Base-by-base conservation (phyloP, 2,888 invertebrate genomes). In the Eupithecia exiguata region DNA sequence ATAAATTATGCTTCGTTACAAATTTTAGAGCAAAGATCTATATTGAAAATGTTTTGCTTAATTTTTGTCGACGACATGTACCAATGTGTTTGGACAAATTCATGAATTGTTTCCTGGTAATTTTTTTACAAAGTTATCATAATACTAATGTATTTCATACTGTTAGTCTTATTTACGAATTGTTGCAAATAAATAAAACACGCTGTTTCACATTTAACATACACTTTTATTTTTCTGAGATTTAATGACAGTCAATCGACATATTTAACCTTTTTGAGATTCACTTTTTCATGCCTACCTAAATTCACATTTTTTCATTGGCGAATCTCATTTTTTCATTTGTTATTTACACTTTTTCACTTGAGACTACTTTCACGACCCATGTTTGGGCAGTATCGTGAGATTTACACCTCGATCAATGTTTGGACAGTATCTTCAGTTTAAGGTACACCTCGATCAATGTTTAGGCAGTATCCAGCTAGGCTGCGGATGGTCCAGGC, bases 391-490 rank as follows among this genome's bases (percentile, higher is more conserved):
- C 49, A 53, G 49, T 21, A 53, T 49, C 9, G 18, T 46, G 46
- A 12, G 18, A 18, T 18, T 46, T 46, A 46, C 46, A 46, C 5
- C 46, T 46, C 46, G 6, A 46, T 49, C 49, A 49, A 46, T 46
- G 46, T 49, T n/a, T n/a, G n/a, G n/a, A n/a, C n/a, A n/a, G n/a
- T n/a, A n/a, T n/a, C n/a, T n/a, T n/a, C n/a, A n/a, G n/a, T n/a
- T n/a, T n/a, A n/a, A n/a, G n/a, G n/a, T n/a, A n/a, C n/a, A n/a
- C n/a, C n/a, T n/a, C n/a, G n/a, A n/a, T 49, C 46, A 49, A 49
- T 49, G 49, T 53, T 53, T 93, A 2, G 93, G 93, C 71, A 94
- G 79, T 77, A 94, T 88, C 93, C 93, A 94, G 0, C 90, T 89
- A 1, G 92, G 92, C 71, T 89, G 88, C 0, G 91, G 89, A 46